Percentiles rank a stretch among this genome's conserved stretches.
Evolutionary conservation across 2,888 invertebrate genomes (phyloP).

Genomic region (Macrophya alboannulata): DNA sequence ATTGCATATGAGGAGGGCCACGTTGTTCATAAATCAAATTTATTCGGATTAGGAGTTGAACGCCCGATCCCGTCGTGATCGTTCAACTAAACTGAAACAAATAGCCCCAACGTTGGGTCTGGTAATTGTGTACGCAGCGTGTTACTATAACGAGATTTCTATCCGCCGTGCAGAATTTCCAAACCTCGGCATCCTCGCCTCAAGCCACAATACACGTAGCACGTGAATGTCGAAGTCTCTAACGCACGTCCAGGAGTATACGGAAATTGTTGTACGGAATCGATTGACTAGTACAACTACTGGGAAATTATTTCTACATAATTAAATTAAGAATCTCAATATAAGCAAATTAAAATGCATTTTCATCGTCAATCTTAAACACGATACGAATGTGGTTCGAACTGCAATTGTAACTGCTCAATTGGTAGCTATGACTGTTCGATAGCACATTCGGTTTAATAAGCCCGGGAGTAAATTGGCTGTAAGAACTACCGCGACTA

Average conservation of each 20-base stretch:
- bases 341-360: not conserved
- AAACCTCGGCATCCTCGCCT: constrained; percentile 5
- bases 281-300: not conserved
- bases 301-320: not conserved
- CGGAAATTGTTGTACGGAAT: not conserved
- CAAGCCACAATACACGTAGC: constrained; percentile 14
- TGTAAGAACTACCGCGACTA: constrained; percentile 31
- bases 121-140: constrained; percentile 33
- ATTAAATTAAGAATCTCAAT: not conserved
- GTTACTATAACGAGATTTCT: constrained; percentile 31
- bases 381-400: not conserved
- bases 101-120: constrained; percentile 19
- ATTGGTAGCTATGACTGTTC: not conserved
- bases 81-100: constrained; percentile 44
- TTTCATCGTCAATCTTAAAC: not conserved
- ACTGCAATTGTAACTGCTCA: not conserved
- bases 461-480: constrained; percentile 7
- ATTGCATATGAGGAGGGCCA: not conserved
- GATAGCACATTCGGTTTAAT: constrained; percentile 18
- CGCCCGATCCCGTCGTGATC: constrained; percentile 32
- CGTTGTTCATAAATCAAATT: constrained; percentile 38
- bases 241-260: not conserved
- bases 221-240: not conserved
- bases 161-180: constrained; percentile 20
- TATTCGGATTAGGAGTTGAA: constrained; percentile 11